Conservation (phyloP, 2,888 invertebrate species). For the Melinaea marsaeus region DNA sequence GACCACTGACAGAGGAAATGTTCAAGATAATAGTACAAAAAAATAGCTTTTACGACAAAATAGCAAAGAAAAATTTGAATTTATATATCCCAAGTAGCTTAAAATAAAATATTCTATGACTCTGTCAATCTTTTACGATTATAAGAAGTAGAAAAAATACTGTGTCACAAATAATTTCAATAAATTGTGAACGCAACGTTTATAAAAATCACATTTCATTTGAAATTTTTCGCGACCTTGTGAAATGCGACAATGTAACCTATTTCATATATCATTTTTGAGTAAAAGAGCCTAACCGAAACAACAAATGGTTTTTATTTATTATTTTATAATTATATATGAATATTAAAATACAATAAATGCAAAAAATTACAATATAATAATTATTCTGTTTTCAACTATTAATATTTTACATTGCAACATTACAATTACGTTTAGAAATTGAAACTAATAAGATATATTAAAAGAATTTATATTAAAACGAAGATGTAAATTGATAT, state of each 20-base stretch:
- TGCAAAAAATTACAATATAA: neutral
- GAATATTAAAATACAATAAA: constrained; percentile 2
- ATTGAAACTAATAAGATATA: neutral
- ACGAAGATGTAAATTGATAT: neutral
- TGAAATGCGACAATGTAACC: constrained; percentile 29
- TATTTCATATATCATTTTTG: constrained; percentile 17
- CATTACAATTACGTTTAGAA: constrained; percentile 19
- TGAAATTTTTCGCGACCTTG: constrained; percentile 36
- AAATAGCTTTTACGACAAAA: constrained; percentile 1
- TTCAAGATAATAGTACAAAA: constrained; percentile 42
- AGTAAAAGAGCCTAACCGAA: neutral
- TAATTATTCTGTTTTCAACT: neutral
- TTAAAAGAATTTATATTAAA: neutral
- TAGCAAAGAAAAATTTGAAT: no score
- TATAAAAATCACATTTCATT: constrained; percentile 48
- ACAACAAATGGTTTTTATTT: constrained; percentile 5
- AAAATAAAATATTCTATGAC: no score
- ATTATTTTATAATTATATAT: constrained; percentile 2
- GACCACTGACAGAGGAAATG: constrained; percentile 42
- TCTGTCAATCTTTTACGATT: neutral
- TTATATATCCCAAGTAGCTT: no score
- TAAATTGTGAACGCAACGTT: constrained; percentile 39
- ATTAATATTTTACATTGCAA: constrained; percentile 17
- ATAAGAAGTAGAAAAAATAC: neutral
- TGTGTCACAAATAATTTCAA: neutral